Conservation (phyloP, 2,888 invertebrate species). For the Beris morrisii region DNA sequence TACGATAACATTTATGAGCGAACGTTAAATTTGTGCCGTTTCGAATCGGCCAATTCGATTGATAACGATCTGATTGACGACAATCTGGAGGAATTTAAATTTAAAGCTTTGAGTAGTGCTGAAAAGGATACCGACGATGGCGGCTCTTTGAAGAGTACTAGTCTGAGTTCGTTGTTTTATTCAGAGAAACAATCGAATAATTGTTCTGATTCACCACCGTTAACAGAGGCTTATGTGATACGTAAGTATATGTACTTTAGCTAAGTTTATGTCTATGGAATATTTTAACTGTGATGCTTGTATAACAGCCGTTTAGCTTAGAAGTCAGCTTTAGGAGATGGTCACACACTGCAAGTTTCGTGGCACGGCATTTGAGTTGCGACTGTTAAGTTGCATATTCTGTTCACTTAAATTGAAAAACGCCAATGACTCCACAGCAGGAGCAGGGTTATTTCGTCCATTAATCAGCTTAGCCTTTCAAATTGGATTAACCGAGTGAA, state of each 20-base stretch:
- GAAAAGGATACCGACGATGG: slow-evolving; percentile 23
- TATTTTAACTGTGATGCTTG: no score
- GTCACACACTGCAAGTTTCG: no score
- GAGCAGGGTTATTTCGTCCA: no score
- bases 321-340: no score
- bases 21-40: slow-evolving; percentile 33
- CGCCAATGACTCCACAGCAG: no score
- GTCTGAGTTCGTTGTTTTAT: slow-evolving; percentile 36
- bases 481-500: no score
- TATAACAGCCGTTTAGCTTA: no score
- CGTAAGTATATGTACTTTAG: slow-evolving; percentile 35
- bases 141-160: slow-evolving; percentile 36
- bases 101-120: background rate
- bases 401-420: no score
- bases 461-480: no score
- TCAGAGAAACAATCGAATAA: slow-evolving; percentile 25
- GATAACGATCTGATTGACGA: slow-evolving; percentile 24
- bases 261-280: no score
- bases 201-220: slow-evolving; percentile 26
- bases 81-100: slow-evolving; percentile 8
- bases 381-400: no score
- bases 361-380: no score
- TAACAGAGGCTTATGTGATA: slow-evolving; percentile 39
- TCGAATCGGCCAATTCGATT: slow-evolving; percentile 33
- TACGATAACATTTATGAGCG: slow-evolving; percentile 41